A percentile compares a stretch with the other conserved stretches of the same genome.
Conservation (phyloP, 2,888 invertebrate species). For the Pollenia angustigena region DNA sequence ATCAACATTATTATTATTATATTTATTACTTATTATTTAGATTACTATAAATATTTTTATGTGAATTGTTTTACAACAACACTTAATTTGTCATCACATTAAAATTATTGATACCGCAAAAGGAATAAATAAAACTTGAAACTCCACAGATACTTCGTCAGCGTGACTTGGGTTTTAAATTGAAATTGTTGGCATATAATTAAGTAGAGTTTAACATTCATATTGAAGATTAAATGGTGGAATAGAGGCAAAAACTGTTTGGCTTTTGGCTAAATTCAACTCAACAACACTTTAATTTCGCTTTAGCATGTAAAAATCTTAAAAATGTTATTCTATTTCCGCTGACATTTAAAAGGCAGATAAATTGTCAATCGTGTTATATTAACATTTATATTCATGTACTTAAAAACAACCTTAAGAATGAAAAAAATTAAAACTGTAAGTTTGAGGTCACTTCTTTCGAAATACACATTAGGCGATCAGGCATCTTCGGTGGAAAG, state of each 20-base stretch:
- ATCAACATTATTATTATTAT: slow-evolving; percentile 45
- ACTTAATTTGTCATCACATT: slow-evolving; percentile 72
- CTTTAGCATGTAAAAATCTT: no score
- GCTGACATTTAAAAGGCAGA: no score
- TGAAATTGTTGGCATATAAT: neutral
- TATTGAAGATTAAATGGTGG: slow-evolving; percentile 1
- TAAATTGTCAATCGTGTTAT: no score
- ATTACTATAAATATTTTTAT: slow-evolving; percentile 60
- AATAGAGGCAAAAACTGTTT: neutral
- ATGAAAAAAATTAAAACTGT: no score
- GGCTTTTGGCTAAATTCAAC: no score
- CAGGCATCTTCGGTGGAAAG: no score
- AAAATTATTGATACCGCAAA: slow-evolving; percentile 55
- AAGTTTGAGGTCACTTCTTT: no score
- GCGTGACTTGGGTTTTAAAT: slow-evolving; percentile 9
- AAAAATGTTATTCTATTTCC: no score
- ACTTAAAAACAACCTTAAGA: no score
- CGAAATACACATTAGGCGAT: no score
- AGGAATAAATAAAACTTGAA: slow-evolving; percentile 12
- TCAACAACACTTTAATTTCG: no score
- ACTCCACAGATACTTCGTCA: neutral
- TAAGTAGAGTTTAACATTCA: slow-evolving; percentile 1
- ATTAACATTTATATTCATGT: no score
- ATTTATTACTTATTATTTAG: slow-evolving; percentile 57
- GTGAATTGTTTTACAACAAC: slow-evolving; percentile 62